phyloP scores from a whole-genome alignment of 2,113 vertebrate genomes.

The Marmota monax region DNA sequence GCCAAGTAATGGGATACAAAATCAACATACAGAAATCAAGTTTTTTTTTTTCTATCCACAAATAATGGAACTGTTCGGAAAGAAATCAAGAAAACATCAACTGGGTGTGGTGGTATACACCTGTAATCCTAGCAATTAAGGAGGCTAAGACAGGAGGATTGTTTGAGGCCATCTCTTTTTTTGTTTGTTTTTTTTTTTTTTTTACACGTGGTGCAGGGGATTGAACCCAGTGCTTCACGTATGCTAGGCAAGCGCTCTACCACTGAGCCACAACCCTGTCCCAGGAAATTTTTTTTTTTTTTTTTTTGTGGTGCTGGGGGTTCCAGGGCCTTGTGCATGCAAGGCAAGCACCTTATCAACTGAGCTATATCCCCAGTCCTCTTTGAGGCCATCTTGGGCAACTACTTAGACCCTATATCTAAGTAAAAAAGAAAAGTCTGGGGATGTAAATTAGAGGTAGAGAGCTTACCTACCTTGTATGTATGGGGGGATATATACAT shows the following conservation, averaged over 20 bases:
- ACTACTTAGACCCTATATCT: background rate
- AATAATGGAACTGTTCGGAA: background rate
- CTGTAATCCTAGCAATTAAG: background rate
- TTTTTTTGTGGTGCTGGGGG: no score
- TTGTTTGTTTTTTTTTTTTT: no score
- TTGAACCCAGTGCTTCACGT: no score
- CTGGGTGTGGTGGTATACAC: background rate
- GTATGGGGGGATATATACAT: background rate
- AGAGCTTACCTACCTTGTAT: background rate
- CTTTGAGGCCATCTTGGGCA: background rate
- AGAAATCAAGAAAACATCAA: background rate
- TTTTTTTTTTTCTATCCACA: background rate
- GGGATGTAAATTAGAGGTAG: background rate
- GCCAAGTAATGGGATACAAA: background rate
- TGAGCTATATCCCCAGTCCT: no score
- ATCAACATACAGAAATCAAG: background rate
- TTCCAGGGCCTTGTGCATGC: no score
- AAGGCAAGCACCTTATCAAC: no score
- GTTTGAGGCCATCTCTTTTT: background rate
- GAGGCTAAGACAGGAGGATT: background rate
- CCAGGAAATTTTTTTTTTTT: no score
- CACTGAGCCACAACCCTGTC: no score
- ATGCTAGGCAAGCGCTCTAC: no score
- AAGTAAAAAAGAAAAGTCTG: background rate
- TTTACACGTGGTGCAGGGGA: no score